Evolutionary conservation across 2,113 vertebrate genomes (phyloP).

Genomic region (Megalops atlanticus): DNA sequence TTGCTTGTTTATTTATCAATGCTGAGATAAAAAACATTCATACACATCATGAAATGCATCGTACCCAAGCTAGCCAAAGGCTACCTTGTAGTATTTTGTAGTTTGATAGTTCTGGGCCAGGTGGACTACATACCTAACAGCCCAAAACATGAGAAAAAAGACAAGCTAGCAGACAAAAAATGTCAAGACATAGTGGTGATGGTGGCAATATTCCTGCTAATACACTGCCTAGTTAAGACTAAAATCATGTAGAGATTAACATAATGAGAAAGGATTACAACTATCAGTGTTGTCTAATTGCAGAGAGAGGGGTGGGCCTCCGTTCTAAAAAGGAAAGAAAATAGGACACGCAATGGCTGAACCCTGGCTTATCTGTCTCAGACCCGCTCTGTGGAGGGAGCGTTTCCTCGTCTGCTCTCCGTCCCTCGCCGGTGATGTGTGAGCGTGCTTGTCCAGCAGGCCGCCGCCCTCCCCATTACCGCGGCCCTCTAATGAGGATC

Average conservation of each 20-base stretch:
- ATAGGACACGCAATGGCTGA: background rate
- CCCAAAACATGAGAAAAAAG: too few relatives aligned
- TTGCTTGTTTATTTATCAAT: too few relatives aligned
- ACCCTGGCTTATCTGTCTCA: background rate
- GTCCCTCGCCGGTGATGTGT: slow-evolving; percentile 32
- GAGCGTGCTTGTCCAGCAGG: slow-evolving; percentile 1
- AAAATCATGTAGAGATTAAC: slow-evolving; percentile 21
- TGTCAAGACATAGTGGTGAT: background rate
- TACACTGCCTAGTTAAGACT: background rate
- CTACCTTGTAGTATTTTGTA: too few relatives aligned
- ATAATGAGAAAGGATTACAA: slow-evolving; percentile 15
- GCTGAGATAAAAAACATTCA: too few relatives aligned
- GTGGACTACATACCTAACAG: too few relatives aligned
- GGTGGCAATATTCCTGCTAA: slow-evolving; percentile 9
- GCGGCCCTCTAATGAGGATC: slow-evolving; percentile 72
- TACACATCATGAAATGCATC: too few relatives aligned
- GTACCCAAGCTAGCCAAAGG: too few relatives aligned
- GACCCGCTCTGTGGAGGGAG: background rate
- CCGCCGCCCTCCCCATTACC: slow-evolving; percentile 42
- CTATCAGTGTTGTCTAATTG: too few relatives aligned
- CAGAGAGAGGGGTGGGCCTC: background rate
- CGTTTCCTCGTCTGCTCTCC: background rate
- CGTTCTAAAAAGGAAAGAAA: background rate
- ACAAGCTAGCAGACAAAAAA: too few relatives aligned
- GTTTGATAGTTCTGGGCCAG: too few relatives aligned